Evolutionary conservation across 2,797 vertebrate genomes (phyloP), one percentile per base, ranked within the genome.

Genomic region (Momotus momota): DNA sequence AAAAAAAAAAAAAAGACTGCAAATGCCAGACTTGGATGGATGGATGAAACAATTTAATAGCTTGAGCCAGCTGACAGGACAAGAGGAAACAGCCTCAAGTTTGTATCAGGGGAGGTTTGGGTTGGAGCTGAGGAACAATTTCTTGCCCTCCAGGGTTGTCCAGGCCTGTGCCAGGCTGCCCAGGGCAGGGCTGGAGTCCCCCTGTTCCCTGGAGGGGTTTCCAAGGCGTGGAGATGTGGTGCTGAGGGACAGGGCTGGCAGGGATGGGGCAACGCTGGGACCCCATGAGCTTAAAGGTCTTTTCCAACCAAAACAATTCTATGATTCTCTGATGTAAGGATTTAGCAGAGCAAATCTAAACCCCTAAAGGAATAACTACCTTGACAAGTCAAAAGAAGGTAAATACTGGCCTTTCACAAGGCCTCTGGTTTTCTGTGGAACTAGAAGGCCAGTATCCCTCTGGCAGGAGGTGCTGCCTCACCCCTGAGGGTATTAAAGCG

Each of bases 341-440:
- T 61, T 91, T 48, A 77, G 62, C 5, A 81, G 20, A 66, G 70
- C 25, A 66, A 81, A 73, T 27, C 66, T 49, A 10, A 86, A 86
- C 55, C 41, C 19, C 35, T 70, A 35, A 43, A 72, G 58, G 26
- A 79, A 19, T 2, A 1, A 43, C 52, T 20, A 55, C 33, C n/a
- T 20, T 7, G 19, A 14, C 49, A 86, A 52, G 51, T 15, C 27
- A 66, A 45, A 75, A 64, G 29, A 40, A 94, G 70, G 26, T 8
- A 22, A 79, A 55, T 2, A 10, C 6, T 14, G 38, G 46, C 18
- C 61, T 54, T 40, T 45, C 60, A 29, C 26, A 38, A 71, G 0
- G 1, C 26, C 71, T 26, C n/a, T 0, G 0, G 3, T 41, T 41
- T 71, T 31, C 60, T 33, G 18, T 14, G 43, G 23, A 61, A 4